These are phyloP conservation scores for Ceratina australensis DNA, from an alignment of 1,140 invertebrate genomes.

Conservation along the genomic window DNA sequence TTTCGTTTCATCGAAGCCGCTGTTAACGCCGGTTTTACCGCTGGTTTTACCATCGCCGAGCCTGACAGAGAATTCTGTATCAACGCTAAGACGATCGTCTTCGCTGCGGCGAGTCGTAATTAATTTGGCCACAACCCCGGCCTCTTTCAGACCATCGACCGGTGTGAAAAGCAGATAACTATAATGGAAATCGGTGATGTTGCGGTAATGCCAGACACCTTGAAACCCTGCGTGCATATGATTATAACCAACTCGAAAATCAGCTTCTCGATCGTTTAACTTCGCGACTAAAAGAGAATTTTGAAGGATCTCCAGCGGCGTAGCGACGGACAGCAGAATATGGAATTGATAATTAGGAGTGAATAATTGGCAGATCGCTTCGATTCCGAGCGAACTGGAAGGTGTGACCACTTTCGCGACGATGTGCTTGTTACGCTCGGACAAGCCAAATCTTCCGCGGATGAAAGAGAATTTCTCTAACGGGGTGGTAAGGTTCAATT, in stretches of 20 bases:
- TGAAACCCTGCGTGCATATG: conserved; percentile 87
- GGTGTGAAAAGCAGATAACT: conserved; percentile 88
- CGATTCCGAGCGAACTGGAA: conserved; percentile 83
- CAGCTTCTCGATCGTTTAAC: conserved; percentile 82
- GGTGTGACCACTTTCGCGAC: conserved; percentile 86
- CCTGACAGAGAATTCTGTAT: conserved; percentile 85
- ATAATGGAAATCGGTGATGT: conserved; percentile 86
- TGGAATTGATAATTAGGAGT: conserved; percentile 84
- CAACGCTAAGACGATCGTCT: conserved; percentile 79
- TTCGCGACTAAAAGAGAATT: conserved; percentile 83
- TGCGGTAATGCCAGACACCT: conserved; percentile 87
- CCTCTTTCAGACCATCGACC: conserved; percentile 86
- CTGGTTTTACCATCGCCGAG: conserved; percentile 84
- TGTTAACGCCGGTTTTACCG: conserved; percentile 33
- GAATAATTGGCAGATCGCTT: conserved; percentile 81
- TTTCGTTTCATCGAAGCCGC: conserved; percentile 68
- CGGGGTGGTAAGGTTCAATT: conserved; percentile 86
- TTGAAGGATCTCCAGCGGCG: conserved; percentile 85
- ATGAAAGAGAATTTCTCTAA: conserved; percentile 83
- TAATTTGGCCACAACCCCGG: conserved; percentile 86
- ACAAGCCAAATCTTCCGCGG: conserved; percentile 85
- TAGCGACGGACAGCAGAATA: conserved; percentile 85
- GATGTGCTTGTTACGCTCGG: conserved; percentile 84
- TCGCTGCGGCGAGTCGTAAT: conserved; percentile 73
- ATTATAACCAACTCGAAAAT: conserved; percentile 87